A percentile compares a stretch with the other conserved stretches of the same genome.
Conservation (phyloP, 2,797 vertebrate species). For the Hydrocynus forskahlii region DNA sequence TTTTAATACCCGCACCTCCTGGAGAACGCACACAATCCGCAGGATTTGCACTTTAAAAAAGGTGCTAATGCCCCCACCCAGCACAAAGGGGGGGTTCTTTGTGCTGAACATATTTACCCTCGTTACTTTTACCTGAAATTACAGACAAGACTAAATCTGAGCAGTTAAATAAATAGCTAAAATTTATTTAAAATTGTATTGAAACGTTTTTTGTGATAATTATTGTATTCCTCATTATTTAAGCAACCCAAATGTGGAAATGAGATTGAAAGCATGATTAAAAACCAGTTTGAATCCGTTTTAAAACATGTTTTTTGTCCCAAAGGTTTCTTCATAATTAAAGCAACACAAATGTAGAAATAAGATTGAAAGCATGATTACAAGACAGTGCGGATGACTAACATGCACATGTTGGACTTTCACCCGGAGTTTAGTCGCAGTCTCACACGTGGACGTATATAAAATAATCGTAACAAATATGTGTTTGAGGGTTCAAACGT, state of each 20-base stretch:
- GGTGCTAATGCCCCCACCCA: conserved; percentile 70
- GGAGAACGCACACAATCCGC: conserved; percentile 76
- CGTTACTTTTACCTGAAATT: no score
- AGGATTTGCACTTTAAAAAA: conserved; percentile 80
- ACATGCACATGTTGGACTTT: conserved; percentile 59
- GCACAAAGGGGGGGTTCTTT: conserved; percentile 76
- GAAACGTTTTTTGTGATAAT: no score
- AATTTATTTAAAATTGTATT: no score
- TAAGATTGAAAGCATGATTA: background rate
- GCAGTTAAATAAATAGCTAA: background rate
- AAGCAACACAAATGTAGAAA: no score
- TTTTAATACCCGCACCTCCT: conserved; percentile 82
- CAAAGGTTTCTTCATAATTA: no score
- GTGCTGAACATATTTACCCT: conserved; percentile 49
- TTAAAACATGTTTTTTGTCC: no score
- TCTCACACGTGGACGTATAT: conserved; percentile 49
- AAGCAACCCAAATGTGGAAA: no score
- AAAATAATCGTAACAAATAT: no score
- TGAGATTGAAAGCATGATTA: no score
- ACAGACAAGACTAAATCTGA: conserved; percentile 60
- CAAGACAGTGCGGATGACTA: no score
- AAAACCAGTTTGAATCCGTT: no score
- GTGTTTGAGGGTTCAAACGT: conserved; percentile 80
- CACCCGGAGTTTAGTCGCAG: conserved; percentile 65
- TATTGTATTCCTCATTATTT: no score